Percentiles rank a stretch among this genome's conserved stretches.
Conservation (phyloP, 2,888 invertebrate genomes). For the Asteroscopus sphinx region DNA sequence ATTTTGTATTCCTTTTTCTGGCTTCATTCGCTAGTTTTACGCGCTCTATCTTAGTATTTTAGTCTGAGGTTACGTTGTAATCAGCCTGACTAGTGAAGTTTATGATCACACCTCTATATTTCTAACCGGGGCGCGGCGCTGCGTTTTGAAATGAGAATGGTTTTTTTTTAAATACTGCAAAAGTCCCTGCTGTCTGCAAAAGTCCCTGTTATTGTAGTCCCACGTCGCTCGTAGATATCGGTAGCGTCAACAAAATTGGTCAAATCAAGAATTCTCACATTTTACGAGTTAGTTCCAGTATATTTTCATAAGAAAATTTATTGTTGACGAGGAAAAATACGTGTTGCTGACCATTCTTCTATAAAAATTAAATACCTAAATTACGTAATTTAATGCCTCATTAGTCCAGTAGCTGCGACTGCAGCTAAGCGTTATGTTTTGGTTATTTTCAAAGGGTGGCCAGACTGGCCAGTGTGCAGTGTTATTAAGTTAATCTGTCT, state of each 20-base stretch:
- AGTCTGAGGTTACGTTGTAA: too few species aligned
- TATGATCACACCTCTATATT: background rate
- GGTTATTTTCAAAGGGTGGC: background rate
- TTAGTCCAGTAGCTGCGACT: background rate
- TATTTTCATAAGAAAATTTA: slow-evolving; percentile 28
- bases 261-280: slow-evolving; percentile 49
- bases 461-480: too few species aligned
- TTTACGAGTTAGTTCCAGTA: slow-evolving; percentile 16
- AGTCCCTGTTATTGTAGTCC: slow-evolving; percentile 34
- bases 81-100: too few species aligned
- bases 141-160: slow-evolving; percentile 20
- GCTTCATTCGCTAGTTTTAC: too few species aligned
- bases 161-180: slow-evolving; percentile 7
- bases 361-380: slow-evolving; percentile 12
- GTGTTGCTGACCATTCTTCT: slow-evolving; percentile 10
- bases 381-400: background rate
- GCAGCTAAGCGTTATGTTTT: background rate
- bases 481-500: too few species aligned
- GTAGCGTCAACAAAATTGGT: slow-evolving; percentile 44
- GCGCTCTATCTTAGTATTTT: too few species aligned
- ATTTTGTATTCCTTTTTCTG: too few species aligned
- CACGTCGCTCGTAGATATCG: slow-evolving; percentile 20
- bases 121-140: slow-evolving; percentile 1
- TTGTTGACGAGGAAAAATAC: slow-evolving; percentile 14
- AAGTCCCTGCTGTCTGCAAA: slow-evolving; percentile 29